Conservation (phyloP, 1,140 invertebrate species). For the Scaptomyza montana region DNA sequence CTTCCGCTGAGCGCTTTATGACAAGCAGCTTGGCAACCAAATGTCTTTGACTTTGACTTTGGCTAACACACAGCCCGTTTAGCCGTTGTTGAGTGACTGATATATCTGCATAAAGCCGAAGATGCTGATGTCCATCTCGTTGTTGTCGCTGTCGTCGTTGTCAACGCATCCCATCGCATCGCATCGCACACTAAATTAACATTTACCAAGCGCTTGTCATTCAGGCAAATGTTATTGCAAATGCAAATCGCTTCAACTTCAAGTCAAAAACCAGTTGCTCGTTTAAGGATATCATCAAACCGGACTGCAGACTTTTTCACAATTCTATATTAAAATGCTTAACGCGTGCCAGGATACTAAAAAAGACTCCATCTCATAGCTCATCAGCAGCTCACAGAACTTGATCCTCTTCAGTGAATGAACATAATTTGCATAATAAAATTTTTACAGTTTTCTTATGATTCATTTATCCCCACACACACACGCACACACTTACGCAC, state of each 20-base stretch:
- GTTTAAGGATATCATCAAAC: constrained; percentile 54
- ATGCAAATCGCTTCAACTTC: constrained; percentile 61
- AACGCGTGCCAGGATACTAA: constrained; percentile 42
- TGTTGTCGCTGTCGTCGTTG: constrained; percentile 43
- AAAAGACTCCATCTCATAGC: constrained; percentile 1
- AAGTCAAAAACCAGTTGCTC: constrained; percentile 61
- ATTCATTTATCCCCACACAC: constrained; percentile 44
- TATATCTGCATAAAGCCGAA: constrained; percentile 74
- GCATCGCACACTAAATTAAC: constrained; percentile 80
- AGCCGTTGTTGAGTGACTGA: constrained; percentile 58
- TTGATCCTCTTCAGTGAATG: constrained; percentile 66
- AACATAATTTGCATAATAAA: constrained; percentile 74
- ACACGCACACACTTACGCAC: constrained; percentile 14
- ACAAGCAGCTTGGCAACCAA: constrained; percentile 61
- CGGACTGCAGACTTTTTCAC: constrained; percentile 18
- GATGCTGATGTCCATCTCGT: constrained; percentile 35
- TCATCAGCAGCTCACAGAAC: constrained; percentile 31
- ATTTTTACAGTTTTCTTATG: constrained; percentile 69
- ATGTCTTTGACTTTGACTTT: constrained; percentile 34
- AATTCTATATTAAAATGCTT: constrained; percentile 34
- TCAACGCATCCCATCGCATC: constrained; percentile 46
- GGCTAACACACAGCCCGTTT: constrained; percentile 21
- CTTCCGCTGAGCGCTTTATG: constrained; percentile 76
- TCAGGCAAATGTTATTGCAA: constrained; percentile 75
- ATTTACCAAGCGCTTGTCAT: constrained; percentile 75